Percentiles rank a stretch among this genome's conserved stretches.
Evolutionary conservation across 2,888 invertebrate genomes (phyloP).

Genomic region (Andrena trimmerana): DNA sequence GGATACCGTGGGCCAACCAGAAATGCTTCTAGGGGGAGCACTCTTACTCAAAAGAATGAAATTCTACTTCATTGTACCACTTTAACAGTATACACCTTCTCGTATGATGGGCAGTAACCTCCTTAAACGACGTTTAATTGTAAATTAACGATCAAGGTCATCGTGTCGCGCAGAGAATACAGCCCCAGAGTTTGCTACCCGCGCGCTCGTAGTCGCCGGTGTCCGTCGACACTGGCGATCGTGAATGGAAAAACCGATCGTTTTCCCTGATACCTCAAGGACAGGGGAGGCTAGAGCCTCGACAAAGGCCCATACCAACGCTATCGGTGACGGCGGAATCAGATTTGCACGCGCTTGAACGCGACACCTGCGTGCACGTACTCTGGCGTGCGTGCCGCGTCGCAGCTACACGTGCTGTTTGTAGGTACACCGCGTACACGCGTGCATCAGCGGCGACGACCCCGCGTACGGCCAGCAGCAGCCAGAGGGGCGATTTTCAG

Average conservation of each 20-base stretch:
- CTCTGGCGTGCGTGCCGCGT: slow-evolving; percentile 34
- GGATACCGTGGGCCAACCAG: too few relatives aligned
- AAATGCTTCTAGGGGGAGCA: too few relatives aligned
- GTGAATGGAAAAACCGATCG: not conserved
- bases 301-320: slow-evolving; percentile 16
- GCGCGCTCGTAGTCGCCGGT: too few relatives aligned
- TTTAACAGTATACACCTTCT: too few relatives aligned
- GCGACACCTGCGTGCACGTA: slow-evolving; percentile 53
- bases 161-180: too few relatives aligned
- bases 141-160: too few relatives aligned
- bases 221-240: not conserved
- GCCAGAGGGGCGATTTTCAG: slow-evolving; percentile 25
- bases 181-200: too few relatives aligned
- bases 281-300: not conserved
- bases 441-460: slow-evolving; percentile 13
- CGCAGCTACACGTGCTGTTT: slow-evolving; percentile 27
- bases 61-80: too few relatives aligned
- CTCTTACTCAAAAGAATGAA: too few relatives aligned
- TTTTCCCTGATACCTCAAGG: slow-evolving; percentile 19
- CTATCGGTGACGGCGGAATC: slow-evolving; percentile 42
- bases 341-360: slow-evolving; percentile 54
- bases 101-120: too few relatives aligned
- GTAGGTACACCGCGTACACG: slow-evolving; percentile 10
- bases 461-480: not conserved
- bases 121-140: too few relatives aligned